phyloP scores from a whole-genome alignment of 2,888 invertebrate genomes.

The Leucophora obtusa region DNA sequence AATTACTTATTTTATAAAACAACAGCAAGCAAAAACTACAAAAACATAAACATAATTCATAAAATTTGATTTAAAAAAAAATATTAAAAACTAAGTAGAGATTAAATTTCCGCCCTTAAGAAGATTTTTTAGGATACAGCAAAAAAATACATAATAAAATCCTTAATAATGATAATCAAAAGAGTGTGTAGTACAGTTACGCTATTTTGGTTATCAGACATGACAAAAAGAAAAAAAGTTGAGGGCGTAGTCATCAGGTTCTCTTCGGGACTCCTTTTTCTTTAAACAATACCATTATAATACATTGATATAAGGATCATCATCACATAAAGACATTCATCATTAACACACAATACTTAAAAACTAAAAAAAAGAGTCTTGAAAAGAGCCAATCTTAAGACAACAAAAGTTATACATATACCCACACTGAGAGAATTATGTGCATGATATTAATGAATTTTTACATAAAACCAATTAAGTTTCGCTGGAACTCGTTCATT shows the following conservation, averaged over 20 bases:
- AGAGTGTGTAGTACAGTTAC: slow-evolving; percentile 49
- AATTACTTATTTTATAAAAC: slow-evolving; percentile 43
- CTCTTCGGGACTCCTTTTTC: not conserved
- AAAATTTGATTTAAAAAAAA: slow-evolving; percentile 12
- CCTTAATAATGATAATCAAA: slow-evolving; percentile 54
- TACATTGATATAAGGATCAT: not conserved
- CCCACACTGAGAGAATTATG: no score
- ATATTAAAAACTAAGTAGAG: slow-evolving; percentile 21
- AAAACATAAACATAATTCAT: not conserved
- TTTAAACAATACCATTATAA: slow-evolving; percentile 19
- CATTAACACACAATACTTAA: slow-evolving; percentile 46
- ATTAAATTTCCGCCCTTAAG: slow-evolving; percentile 76
- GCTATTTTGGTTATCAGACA: slow-evolving; percentile 8
- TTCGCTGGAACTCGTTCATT: no score
- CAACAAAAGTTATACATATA: not conserved
- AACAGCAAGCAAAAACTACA: not conserved
- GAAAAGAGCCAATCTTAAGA: not conserved
- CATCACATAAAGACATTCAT: slow-evolving; percentile 33
- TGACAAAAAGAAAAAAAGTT: slow-evolving; percentile 24
- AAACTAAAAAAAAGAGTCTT: not conserved
- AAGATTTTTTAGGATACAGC: not conserved
- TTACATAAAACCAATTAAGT: no score
- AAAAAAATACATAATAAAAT: slow-evolving; percentile 54
- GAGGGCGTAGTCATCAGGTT: slow-evolving; percentile 54
- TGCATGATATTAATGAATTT: no score